Base-by-base conservation (phyloP, 2,888 invertebrate species). In the Lithophane leautieri region DNA sequence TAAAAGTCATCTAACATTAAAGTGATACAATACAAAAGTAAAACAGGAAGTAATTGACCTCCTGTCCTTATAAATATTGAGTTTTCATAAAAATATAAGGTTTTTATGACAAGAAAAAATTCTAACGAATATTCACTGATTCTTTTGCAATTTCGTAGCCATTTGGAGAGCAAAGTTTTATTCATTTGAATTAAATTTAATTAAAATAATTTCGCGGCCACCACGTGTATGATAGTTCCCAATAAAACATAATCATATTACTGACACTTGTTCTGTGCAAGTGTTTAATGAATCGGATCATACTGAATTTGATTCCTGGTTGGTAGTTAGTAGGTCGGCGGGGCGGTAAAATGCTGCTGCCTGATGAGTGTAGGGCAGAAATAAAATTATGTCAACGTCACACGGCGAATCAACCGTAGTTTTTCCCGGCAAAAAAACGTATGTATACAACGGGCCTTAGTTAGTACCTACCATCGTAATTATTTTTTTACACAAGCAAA, bases 251-350 rank as follows among this genome's bases (percentile, higher is more conserved):
- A 94, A 95, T 95, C 95, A 91, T 91, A 94, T 95, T 93, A 93
- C 72, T 76, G 87, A 88, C 95, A 95, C 94, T 95, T 95, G 94
- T 92, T 91, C 89, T 85, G 88, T 86, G 92, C 95, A 95, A 95
- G 95, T 95, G 95, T 94, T 95, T 95, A 94, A 95, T 95, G 93
- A 95, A 95, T 94, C 91, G 90, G 94, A 93, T 95, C 94, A 94
- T 90, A 88, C 82, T 84, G 90, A 89, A 91, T 91, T 91, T 89
- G 90, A 92, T 91, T 93, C 89, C 89, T 90, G 89, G 83, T 91
- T 89, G 83, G 63, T 74, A 83, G 81, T 82, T 84, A 87, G 83
- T 81, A 71, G 67, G 58, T 78, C 66, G 77, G 25, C 0, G 87
- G 90, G 80, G 87, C 81, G 88, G n/a, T 94, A 95, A 93, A 93